Evolutionary conservation across 1,140 invertebrate species (phyloP), one percentile per base, ranked within the genome.

Genomic region (Oscheius sp.): DNA sequence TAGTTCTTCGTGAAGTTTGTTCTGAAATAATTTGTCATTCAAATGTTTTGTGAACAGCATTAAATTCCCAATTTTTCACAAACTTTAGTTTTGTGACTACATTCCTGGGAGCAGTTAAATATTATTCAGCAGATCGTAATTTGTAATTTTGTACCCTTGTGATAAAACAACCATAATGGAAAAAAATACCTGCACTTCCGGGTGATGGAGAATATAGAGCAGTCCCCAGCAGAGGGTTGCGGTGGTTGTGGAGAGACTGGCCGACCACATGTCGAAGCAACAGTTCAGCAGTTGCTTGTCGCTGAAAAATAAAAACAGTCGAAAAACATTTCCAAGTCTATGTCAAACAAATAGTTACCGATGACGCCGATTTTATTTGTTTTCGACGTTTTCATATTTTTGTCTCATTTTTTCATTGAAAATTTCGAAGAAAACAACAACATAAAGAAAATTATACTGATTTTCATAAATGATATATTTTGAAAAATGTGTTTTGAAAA

Each of bases 241-340:
- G 1, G 84, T 74, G 23, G 85, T 85, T 18, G 86, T 87, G 64
- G 86, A 85, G 61, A 84, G 81, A 23, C 86, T 85, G 1, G 85
- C 86, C 4, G 78, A 70, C 68, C 85, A 84, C 2, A 86, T 63
- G 49, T 84, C 84, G 32, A 72, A 72, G 31, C 67, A 72, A 20
- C 46, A 32, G 36, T 75, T 75, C n/a, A 31, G 28, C 7, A 75
- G 61, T 45, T 75, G 74, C 7, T 36, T 38, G 26, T 34, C 31
- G 26, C 63, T 58, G 26, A 67, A 66, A 0, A 62, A n/a, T n/a
- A n/a, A n/a, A n/a, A n/a, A n/a, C n/a, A n/a, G n/a, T n/a, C n/a
- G n/a, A n/a, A n/a, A n/a, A n/a, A n/a, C n/a, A n/a, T n/a, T n/a
- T n/a, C n/a, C n/a, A n/a, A n/a, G n/a, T n/a, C n/a, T n/a, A n/a